These are phyloP conservation scores for Platycercus adscitus DNA, from an alignment of 2,113 vertebrate species.

Conservation along the genomic window DNA sequence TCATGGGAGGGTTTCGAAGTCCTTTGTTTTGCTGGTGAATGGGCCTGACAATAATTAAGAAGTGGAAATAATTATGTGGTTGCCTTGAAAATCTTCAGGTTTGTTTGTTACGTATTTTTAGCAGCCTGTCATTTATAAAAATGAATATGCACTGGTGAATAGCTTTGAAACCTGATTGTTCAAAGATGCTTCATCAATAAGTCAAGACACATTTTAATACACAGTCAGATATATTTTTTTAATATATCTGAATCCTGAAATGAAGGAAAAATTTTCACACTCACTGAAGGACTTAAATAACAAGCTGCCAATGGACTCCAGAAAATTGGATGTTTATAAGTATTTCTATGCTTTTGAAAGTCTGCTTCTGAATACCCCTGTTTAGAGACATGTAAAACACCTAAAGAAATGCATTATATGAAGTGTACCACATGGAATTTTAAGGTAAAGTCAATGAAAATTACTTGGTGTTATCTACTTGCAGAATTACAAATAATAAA, in stretches of 20 bases:
- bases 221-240: not conserved
- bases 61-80: not conserved
- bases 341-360: not conserved
- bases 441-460: not conserved
- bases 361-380: not conserved
- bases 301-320: not conserved
- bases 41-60: not conserved
- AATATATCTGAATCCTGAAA: not conserved
- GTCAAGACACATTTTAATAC: not conserved
- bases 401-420: not conserved
- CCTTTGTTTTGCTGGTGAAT: not conserved
- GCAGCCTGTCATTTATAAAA: not conserved
- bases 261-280: not conserved
- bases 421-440: not conserved
- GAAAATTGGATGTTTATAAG: not conserved
- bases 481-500: not conserved
- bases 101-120: not conserved
- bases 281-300: not conserved
- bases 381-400: not conserved
- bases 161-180: not conserved
- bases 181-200: not conserved
- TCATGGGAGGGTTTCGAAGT: not conserved
- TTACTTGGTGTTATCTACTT: not conserved
- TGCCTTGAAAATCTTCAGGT: not conserved
- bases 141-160: not conserved